Percentiles rank a stretch among this genome's conserved stretches.
Conservation (phyloP, 2,888 invertebrate species). For the Volucella zonaria region DNA sequence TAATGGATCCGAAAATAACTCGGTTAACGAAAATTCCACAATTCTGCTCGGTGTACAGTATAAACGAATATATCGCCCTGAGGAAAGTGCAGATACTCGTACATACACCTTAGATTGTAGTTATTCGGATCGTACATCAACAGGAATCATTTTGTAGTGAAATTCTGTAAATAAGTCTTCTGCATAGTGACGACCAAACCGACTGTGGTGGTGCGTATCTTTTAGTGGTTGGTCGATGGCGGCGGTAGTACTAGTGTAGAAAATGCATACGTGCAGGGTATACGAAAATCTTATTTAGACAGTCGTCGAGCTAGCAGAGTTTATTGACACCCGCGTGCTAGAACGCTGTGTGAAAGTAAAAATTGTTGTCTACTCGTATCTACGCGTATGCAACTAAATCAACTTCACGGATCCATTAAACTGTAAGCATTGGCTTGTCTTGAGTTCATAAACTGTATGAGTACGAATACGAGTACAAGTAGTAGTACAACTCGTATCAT, state of each 20-base stretch:
- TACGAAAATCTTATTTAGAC: conserved; percentile 50
- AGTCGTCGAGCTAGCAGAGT: conserved; percentile 44
- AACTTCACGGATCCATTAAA: conserved; percentile 35
- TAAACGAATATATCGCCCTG: conserved; percentile 12
- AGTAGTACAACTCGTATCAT: too few species aligned
- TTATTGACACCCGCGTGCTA: conserved; percentile 64
- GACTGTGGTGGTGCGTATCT: not conserved
- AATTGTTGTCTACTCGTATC: conserved; percentile 9
- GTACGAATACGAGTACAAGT: not conserved
- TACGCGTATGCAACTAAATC: conserved; percentile 46
- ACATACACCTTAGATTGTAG: not conserved
- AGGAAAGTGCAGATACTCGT: not conserved
- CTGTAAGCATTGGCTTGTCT: conserved; percentile 32
- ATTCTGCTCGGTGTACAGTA: conserved; percentile 31
- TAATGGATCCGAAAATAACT: conserved; percentile 40
- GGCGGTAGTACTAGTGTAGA: conserved; percentile 10
- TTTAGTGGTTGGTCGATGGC: not conserved
- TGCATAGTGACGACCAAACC: conserved; percentile 3
- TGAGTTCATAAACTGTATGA: conserved; percentile 42
- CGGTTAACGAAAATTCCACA: conserved; percentile 10
- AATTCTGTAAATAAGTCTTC: conserved; percentile 51
- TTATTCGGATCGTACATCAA: not conserved
- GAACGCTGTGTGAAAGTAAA: conserved; percentile 57
- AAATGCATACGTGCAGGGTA: conserved; percentile 50
- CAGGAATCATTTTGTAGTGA: conserved; percentile 17